Conservation (phyloP, 2,113 vertebrate genomes). For the Ursus arctos region DNA sequence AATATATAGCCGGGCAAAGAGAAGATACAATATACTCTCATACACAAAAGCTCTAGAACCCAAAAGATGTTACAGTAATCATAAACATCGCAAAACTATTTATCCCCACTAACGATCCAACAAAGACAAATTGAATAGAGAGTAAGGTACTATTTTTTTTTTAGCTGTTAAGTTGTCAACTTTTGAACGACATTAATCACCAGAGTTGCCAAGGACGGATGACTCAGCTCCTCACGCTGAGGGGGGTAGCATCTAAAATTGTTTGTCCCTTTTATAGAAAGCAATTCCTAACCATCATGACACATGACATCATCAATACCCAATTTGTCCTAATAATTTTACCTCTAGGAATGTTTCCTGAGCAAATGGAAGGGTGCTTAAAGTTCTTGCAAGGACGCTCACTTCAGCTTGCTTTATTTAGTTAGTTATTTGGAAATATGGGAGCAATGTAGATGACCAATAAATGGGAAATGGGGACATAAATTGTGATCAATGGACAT, state of each 20-base stretch:
- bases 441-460: too few relatives aligned
- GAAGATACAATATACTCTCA: background rate
- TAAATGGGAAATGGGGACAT: background rate
- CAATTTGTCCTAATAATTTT: background rate
- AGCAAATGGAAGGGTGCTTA: background rate
- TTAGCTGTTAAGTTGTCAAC: background rate
- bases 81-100: background rate
- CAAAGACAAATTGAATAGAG: background rate
- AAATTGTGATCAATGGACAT: accelerated
- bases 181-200: background rate
- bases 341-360: background rate
- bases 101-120: background rate
- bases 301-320: accelerated
- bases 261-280: background rate
- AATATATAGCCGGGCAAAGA: background rate
- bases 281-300: background rate
- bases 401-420: background rate
- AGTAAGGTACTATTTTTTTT: background rate
- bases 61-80: background rate
- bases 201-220: background rate
- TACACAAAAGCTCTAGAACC: background rate
- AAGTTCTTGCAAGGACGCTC: background rate
- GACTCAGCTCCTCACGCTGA: background rate
- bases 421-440: background rate
- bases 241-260: background rate